Conservation (phyloP, 2,888 invertebrate species). For the Xylota segnis region DNA sequence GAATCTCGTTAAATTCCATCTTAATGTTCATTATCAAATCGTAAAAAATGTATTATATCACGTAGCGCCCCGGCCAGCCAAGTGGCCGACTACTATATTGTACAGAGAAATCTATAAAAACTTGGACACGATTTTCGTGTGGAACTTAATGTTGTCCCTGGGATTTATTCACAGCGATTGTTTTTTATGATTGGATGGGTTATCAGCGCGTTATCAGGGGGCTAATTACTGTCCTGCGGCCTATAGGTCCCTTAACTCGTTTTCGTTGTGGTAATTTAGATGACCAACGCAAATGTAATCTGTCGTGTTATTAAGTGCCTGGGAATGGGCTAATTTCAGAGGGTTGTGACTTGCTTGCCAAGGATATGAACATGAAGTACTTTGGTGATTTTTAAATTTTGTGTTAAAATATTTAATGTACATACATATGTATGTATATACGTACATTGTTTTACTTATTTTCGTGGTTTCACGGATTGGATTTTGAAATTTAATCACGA, state of each 20-base stretch:
- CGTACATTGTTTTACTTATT: too few species aligned
- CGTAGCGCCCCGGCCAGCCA: conserved; percentile 35
- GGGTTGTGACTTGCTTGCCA: conserved; percentile 2
- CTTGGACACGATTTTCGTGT: conserved; percentile 61
- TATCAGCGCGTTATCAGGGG: conserved; percentile 82
- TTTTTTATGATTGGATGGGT: conserved; percentile 77
- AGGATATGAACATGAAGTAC: neutral
- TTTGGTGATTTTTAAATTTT: conserved; percentile 9
- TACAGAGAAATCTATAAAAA: conserved; percentile 49
- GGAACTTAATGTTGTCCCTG: conserved; percentile 74
- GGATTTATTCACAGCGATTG: conserved; percentile 71
- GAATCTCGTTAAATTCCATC: conserved; percentile 72
- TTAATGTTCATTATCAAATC: conserved; percentile 78
- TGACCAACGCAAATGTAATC: conserved; percentile 66
- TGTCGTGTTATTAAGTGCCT: conserved; percentile 63
- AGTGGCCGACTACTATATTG: conserved; percentile 45
- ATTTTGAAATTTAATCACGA: too few species aligned
- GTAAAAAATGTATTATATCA: conserved; percentile 77
- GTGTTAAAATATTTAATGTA: neutral
- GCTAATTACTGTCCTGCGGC: conserved; percentile 82
- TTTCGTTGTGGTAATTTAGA: conserved; percentile 71
- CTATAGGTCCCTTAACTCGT: conserved; percentile 77
- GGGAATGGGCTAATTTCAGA: conserved; percentile 40
- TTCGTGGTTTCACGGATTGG: too few species aligned
- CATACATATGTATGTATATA: neutral